A percentile compares a stretch with the other conserved stretches of the same genome.
Evolutionary conservation across 1,140 invertebrate genomes (phyloP).

Genomic region (Euschistus heros): DNA sequence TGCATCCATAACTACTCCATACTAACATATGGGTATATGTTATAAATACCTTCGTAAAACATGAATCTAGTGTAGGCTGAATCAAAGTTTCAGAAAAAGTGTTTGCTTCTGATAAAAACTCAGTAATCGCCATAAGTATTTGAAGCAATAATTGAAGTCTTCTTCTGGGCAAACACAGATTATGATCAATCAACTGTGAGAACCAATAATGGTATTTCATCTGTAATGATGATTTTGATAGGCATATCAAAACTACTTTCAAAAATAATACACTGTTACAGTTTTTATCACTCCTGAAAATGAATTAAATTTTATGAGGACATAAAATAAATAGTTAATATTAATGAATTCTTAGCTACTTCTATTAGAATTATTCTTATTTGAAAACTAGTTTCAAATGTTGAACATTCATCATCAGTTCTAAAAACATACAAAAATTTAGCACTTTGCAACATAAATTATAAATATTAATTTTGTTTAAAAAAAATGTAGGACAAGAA

Average conservation of each 20-base stretch:
- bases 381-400: no score
- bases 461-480: no score
- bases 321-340: no score
- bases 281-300: neutral
- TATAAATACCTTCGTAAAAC: conserved; percentile 46
- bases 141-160: conserved; percentile 44
- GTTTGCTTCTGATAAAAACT: conserved; percentile 45
- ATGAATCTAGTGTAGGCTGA: conserved; percentile 45
- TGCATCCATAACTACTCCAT: no score
- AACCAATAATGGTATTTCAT: conserved; percentile 55
- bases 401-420: no score
- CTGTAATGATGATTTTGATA: conserved; percentile 45
- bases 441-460: no score
- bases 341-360: no score
- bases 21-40: no score
- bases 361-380: no score
- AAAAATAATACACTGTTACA: conserved; percentile 29
- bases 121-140: conserved; percentile 41
- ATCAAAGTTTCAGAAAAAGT: conserved; percentile 43
- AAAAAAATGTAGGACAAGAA: no score
- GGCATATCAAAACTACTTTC: conserved; percentile 48
- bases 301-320: no score
- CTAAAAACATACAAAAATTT: no score
- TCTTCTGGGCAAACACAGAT: conserved; percentile 47
- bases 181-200: conserved; percentile 50